Conservation (phyloP, 2,888 invertebrate species). For the Oscheius sp. region DNA sequence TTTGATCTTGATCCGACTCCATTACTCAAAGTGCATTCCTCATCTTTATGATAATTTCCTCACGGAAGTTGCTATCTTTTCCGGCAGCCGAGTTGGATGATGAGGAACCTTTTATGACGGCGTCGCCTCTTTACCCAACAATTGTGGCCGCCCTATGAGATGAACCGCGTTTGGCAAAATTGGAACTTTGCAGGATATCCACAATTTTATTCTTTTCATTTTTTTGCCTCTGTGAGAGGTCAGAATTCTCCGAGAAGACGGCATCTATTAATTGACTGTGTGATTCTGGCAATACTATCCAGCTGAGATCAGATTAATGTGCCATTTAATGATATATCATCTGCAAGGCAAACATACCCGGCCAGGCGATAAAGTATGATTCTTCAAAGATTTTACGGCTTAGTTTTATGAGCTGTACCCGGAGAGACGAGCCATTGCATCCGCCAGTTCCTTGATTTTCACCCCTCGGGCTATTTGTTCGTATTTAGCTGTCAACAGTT, state of each 20-base stretch:
- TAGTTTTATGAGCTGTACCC: conserved; percentile 15
- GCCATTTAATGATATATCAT: no score
- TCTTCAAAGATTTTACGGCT: conserved; percentile 14
- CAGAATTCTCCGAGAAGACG: no score
- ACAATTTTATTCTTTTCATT: no score
- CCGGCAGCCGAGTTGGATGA: not conserved
- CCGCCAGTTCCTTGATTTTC: not conserved
- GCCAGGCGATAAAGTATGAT: no score
- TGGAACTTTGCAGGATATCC: conserved; percentile 2
- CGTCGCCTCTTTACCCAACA: conserved; percentile 13
- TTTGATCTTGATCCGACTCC: no score
- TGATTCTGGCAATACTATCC: no score
- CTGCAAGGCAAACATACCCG: no score
- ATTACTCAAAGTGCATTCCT: not conserved
- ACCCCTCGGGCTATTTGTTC: not conserved
- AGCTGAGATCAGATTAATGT: no score
- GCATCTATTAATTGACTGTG: no score
- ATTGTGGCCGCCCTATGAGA: conserved; percentile 16
- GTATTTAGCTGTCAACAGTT: not conserved
- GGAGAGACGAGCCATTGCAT: not conserved
- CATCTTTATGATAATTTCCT: conserved; percentile 5
- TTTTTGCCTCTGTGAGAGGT: no score
- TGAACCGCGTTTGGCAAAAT: conserved; percentile 21
- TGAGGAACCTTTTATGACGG: conserved; percentile 22
- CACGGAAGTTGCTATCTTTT: not conserved